Percentiles rank a stretch among this genome's conserved stretches.
Evolutionary conservation across 2,888 invertebrate genomes (phyloP).

Genomic region (Xiphydria camelus): DNA sequence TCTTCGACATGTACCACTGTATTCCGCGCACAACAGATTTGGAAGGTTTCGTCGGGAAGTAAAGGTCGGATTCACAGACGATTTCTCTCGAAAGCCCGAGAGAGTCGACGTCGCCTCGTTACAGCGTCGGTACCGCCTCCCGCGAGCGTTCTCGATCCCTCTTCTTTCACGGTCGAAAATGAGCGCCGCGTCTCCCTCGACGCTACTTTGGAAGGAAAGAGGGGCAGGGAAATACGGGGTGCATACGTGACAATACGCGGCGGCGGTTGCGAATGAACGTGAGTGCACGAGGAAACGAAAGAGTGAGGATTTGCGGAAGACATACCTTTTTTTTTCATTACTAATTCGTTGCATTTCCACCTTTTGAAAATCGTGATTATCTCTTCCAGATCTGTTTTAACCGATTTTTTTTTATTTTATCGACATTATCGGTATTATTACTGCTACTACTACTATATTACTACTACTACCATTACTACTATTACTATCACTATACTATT

Average conservation of each 20-base stretch:
- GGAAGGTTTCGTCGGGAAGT: too few relatives aligned
- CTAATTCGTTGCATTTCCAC: neutral
- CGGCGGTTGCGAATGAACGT: neutral
- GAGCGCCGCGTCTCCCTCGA: too few relatives aligned
- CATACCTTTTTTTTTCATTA: neutral
- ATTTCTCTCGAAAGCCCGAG: neutral
- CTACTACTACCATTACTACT: conserved; percentile 8
- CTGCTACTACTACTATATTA: conserved; percentile 4
- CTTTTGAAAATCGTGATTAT: conserved; percentile 1
- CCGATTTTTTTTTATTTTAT: conserved; percentile 1
- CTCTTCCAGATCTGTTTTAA: conserved; percentile 8
- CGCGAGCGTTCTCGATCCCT: too few relatives aligned
- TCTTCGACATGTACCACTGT: conserved; percentile 14
- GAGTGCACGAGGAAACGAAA: neutral
- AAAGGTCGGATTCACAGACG: too few relatives aligned
- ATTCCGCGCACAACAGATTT: conserved; percentile 14
- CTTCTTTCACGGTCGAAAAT: too few relatives aligned
- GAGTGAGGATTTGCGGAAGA: neutral
- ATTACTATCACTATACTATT: conserved; percentile 9
- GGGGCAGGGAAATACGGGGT: too few relatives aligned
- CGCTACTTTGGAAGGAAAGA: too few relatives aligned
- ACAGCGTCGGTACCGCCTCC: too few relatives aligned
- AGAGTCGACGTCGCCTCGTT: neutral
- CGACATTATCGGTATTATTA: conserved; percentile 4
- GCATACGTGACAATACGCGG: too few relatives aligned